Evolutionary conservation across 2,888 invertebrate species (phyloP), one percentile per base, ranked within the genome.

Genomic region (Idaea biselata): DNA sequence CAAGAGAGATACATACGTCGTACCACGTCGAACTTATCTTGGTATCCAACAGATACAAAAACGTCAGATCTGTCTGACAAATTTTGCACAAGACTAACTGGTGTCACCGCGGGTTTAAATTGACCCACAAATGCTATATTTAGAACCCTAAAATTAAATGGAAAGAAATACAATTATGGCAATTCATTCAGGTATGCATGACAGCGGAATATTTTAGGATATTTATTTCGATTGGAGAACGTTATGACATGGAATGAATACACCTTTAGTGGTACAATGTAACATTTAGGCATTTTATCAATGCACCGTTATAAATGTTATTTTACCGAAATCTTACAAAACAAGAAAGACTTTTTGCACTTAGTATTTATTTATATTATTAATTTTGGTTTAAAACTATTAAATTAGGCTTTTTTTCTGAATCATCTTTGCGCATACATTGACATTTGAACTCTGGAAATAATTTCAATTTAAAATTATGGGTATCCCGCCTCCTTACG

Each of bases 201-300:
- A 56, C 56, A 16, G 14, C 7, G 14, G 56, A 16, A 18, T 55
- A 53, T 61, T 31, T 57, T 16, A 14, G 1, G 31, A 53, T 56
- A 3, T 57, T 60, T 60, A 60, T 60, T 57, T 55, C 14, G 53
- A 16, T 33, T 32, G 44, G 61, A 63, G 63, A 58, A 65, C 57
- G 60, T 60, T 61, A 18, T 60, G 65, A 63, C 63, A 18, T 60
- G 57, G 18, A 58, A 55, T 63, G 59, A 56, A 60, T 59, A 11
- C n/a, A n/a, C 44, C 8, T 44, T 44, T 44, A 44, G 11, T 44
- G 8, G 14, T 14, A 44, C 44, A 44, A 44, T 44, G 44, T 44
- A 44, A 44, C 44, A 44, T 44, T 14, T 44, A 8, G 44, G 6
- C 14, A 44, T 8, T n/a, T n/a, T n/a, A 44, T 44, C 44, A 44